phyloP scores from a whole-genome alignment of 2,113 vertebrate species.

The Corythoichthys haematopterus region DNA sequence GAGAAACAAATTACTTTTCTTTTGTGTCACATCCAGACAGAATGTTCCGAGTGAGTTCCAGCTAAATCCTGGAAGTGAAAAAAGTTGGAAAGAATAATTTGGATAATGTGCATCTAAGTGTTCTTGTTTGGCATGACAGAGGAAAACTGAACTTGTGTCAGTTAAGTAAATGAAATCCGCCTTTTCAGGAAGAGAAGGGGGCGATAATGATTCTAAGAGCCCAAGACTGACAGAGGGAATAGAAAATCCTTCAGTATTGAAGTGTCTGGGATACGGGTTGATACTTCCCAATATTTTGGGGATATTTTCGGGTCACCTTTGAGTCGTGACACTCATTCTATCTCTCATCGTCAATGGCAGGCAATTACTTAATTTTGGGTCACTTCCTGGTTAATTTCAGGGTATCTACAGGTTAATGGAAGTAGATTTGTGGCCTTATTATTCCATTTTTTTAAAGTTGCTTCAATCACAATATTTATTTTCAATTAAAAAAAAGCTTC shows the following conservation, averaged over 20 bases:
- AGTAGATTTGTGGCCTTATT: too few relatives aligned
- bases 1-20: constrained; percentile 9
- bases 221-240: not conserved
- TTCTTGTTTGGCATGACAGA: not conserved
- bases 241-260: not conserved
- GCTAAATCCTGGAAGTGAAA: constrained; percentile 14
- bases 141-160: not conserved
- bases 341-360: too few relatives aligned
- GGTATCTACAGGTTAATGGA: too few relatives aligned
- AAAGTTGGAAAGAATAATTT: not conserved
- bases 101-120: not conserved
- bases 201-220: not conserved
- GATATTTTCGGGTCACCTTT: too few relatives aligned
- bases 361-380: too few relatives aligned
- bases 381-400: too few relatives aligned
- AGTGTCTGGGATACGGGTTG: not conserved
- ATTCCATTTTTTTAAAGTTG: too few relatives aligned
- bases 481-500: too few relatives aligned
- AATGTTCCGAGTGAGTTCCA: constrained; percentile 27
- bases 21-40: constrained; percentile 20
- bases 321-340: too few relatives aligned
- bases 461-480: too few relatives aligned
- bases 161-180: not conserved
- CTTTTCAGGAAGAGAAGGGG: not conserved
- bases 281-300: too few relatives aligned